These are phyloP conservation scores for Micromesistius poutassou DNA, from an alignment of 2,797 vertebrate genomes.

Conservation along the genomic window DNA sequence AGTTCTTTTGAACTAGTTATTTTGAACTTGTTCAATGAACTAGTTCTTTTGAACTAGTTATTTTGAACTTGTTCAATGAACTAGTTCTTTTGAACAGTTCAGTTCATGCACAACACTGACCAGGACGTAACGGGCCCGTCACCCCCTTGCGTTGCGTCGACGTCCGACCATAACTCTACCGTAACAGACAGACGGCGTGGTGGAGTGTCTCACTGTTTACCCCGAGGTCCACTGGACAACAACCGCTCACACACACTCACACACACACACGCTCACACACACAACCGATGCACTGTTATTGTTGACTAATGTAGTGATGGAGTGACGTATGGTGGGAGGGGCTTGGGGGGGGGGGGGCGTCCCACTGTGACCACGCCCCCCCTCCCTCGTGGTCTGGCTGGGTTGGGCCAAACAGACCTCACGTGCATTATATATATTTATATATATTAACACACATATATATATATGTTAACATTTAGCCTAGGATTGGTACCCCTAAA, in stretches of 20 bases:
- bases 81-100: too few species aligned
- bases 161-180: too few species aligned
- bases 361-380: neutral
- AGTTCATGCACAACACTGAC: too few species aligned
- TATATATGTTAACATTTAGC: neutral
- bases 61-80: too few species aligned
- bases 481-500: neutral
- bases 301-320: neutral
- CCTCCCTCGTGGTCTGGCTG: neutral
- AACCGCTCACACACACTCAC: neutral
- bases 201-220: neutral
- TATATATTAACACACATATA: neutral
- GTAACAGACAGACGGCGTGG: slow-evolving; percentile 15
- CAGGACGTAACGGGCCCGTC: too few species aligned
- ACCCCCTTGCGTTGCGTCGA: too few species aligned
- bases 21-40: too few species aligned
- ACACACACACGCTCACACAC: too few species aligned
- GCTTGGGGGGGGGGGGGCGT: too few species aligned
- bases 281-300: too few species aligned
- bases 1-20: too few species aligned
- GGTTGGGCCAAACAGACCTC: neutral
- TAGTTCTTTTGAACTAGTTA: too few species aligned
- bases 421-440: neutral
- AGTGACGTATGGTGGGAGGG: neutral
- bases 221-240: neutral